These are phyloP conservation scores for Amphiprion clarkii DNA, from an alignment of 2,797 vertebrate genomes.

Conservation along the genomic window DNA sequence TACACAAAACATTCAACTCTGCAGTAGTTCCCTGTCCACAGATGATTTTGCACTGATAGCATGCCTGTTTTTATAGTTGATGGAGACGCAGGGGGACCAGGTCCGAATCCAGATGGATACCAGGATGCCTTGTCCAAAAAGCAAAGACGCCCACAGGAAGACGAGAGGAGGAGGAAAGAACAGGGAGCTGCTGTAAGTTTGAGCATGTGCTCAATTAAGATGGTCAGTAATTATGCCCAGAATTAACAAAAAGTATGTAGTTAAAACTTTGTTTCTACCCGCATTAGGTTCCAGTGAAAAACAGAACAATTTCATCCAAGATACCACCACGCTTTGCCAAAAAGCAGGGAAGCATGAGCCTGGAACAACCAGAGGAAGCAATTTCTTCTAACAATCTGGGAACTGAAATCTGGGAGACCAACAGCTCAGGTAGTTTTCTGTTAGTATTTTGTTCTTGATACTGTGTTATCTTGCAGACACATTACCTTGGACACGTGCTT, in stretches of 20 bases:
- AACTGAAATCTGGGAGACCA: conserved; percentile 98
- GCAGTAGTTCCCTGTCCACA: background rate
- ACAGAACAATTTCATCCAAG: conserved; percentile 90
- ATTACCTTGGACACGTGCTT: too few relatives aligned
- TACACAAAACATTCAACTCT: background rate
- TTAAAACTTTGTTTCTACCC: background rate
- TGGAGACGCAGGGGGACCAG: conserved; percentile 81
- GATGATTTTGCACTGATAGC: conserved; percentile 11
- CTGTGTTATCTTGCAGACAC: background rate
- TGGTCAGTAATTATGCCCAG: background rate
- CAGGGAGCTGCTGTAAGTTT: conserved; percentile 88
- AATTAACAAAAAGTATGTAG: background rate
- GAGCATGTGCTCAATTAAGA: background rate
- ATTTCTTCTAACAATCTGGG: conserved; percentile 92
- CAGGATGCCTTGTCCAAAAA: conserved; percentile 96
- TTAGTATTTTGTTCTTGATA: background rate
- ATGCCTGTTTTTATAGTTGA: conserved; percentile 81
- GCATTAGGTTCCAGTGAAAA: conserved; percentile 89
- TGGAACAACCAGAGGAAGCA: conserved; percentile 91
- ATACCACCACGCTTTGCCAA: conserved; percentile 98
- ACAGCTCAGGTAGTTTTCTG: conserved; percentile 88
- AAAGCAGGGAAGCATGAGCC: conserved; percentile 92
- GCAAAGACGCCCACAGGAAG: conserved; percentile 93
- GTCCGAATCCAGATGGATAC: conserved; percentile 88
- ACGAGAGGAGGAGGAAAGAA: conserved; percentile 96